These are phyloP conservation scores for Eurypyga helias DNA, from an alignment of 2,113 vertebrate species.

Conservation along the genomic window DNA sequence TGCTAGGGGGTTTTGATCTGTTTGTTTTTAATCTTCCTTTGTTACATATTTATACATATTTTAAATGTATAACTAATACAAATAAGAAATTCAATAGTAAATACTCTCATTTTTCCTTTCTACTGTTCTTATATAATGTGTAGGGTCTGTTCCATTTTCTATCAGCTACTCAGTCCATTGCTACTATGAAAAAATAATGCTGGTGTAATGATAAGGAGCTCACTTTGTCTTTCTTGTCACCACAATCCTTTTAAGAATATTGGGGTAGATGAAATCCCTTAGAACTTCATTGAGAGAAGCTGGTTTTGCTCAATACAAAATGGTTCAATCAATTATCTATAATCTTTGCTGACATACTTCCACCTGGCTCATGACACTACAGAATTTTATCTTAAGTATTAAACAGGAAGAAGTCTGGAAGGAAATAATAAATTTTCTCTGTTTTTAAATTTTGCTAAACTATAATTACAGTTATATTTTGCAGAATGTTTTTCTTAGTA, in stretches of 20 bases:
- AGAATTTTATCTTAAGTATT: not conserved
- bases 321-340: conserved; percentile 40
- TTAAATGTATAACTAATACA: conserved; percentile 22
- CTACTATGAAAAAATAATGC: conserved; percentile 32
- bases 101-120: not conserved
- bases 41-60: conserved; percentile 6
- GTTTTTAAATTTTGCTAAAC: not conserved
- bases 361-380: not conserved
- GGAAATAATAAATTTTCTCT: not conserved
- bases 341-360: not conserved
- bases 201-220: conserved; percentile 32
- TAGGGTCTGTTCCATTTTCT: conserved; percentile 10
- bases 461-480: not conserved
- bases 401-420: not conserved
- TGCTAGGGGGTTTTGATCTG: not conserved
- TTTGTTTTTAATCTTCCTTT: not conserved
- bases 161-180: conserved; percentile 13
- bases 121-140: not conserved
- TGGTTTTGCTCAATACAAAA: conserved; percentile 4
- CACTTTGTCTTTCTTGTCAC: conserved; percentile 13
- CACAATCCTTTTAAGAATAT: conserved; percentile 36
- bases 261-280: conserved; percentile 23
- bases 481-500: not conserved
- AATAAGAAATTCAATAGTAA: conserved; percentile 17
- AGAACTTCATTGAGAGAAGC: conserved; percentile 1